A percentile compares a stretch with the other conserved stretches of the same genome.
Evolutionary conservation across 1,140 invertebrate genomes (phyloP).

Genomic region (Hypothenemus hampei): DNA sequence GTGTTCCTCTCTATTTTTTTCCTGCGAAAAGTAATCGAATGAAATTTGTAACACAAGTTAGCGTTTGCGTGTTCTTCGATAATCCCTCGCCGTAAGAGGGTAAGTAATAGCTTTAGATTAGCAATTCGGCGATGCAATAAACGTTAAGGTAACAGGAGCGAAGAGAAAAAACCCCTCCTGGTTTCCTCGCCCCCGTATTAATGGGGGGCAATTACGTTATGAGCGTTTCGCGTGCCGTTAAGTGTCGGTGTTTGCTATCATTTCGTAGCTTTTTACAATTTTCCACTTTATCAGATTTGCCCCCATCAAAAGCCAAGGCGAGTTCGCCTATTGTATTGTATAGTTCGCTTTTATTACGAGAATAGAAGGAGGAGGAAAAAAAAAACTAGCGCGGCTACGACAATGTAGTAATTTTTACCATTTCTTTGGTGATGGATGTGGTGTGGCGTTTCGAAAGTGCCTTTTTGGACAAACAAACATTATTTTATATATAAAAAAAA

Average conservation of each 20-base stretch:
- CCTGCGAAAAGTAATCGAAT: too few species aligned
- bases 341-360: too few species aligned
- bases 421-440: too few species aligned
- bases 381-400: too few species aligned
- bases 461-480: too few species aligned
- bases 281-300: conserved; percentile 27
- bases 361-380: too few species aligned
- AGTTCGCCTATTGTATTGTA: conserved; percentile 21
- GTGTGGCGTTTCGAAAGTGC: too few species aligned
- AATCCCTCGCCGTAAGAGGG: conserved; percentile 1
- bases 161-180: conserved; percentile 9
- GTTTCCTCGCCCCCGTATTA: conserved; percentile 12
- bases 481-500: too few species aligned
- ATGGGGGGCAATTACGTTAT: conserved; percentile 31
- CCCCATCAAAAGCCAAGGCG: neutral
- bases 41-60: too few species aligned
- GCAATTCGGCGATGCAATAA: conserved; percentile 29
- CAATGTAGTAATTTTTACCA: too few species aligned
- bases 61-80: conserved; percentile 9
- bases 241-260: conserved; percentile 30
- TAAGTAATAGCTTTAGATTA: conserved; percentile 30
- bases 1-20: too few species aligned
- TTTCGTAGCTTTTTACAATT: conserved; percentile 28
- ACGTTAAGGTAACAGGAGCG: conserved; percentile 21
- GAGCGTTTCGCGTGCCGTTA: conserved; percentile 27